Conservation (phyloP, 1,140 invertebrate species). For the Lutraria rhynchaena region DNA sequence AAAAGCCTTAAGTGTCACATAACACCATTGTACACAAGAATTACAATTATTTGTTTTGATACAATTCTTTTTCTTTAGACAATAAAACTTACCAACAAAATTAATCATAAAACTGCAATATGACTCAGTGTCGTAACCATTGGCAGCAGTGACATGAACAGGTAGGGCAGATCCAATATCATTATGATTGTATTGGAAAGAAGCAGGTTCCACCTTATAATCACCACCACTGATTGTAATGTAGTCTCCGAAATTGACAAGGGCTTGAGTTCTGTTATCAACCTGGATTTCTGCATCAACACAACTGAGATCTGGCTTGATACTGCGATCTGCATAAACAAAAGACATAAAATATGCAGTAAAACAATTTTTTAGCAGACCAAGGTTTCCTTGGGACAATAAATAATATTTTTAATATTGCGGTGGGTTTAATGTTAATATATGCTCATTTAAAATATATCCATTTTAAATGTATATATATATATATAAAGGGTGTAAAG, state of each 20-base stretch:
- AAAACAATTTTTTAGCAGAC: too few relatives aligned
- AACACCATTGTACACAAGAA: too few relatives aligned
- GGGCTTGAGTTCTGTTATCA: too few relatives aligned
- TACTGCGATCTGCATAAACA: not conserved
- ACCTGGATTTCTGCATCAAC: not conserved
- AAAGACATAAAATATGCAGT: not conserved
- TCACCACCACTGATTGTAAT: not conserved
- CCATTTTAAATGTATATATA: too few relatives aligned
- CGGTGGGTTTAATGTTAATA: too few relatives aligned
- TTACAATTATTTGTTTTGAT: too few relatives aligned
- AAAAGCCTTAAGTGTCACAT: too few relatives aligned
- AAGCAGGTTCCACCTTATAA: not conserved
- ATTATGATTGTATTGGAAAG: not conserved
- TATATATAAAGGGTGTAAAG: too few relatives aligned
- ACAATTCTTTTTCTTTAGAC: too few relatives aligned
- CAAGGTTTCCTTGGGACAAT: too few relatives aligned
- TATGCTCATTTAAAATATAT: too few relatives aligned
- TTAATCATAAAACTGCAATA: not conserved
- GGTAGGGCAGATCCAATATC: not conserved
- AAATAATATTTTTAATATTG: too few relatives aligned
- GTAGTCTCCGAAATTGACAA: not conserved
- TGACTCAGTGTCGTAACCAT: not conserved
- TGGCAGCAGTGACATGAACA: not conserved
- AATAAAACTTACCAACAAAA: conserved; percentile 29
- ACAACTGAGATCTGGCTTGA: not conserved